Evolutionary conservation across 2,797 vertebrate species (phyloP).

Genomic region (Odontamblyopus lacepedii): DNA sequence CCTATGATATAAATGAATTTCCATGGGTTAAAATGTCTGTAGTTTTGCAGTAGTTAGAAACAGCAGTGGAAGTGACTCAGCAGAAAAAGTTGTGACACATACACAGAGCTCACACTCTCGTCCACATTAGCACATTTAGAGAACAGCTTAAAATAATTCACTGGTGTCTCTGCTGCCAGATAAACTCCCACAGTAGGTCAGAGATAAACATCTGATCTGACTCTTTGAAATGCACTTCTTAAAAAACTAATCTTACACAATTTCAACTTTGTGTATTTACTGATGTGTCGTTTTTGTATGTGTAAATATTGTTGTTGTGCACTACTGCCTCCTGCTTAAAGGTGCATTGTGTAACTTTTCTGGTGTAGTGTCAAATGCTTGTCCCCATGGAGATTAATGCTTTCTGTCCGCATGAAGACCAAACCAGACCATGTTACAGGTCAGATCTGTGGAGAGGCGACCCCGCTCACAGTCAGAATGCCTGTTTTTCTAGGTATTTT

Average conservation of each 20-base stretch:
- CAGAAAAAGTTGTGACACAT: background rate
- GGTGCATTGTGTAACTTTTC: background rate
- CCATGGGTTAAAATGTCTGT: background rate
- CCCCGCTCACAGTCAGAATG: no score
- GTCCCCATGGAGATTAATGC: no score
- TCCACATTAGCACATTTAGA: constrained; percentile 2
- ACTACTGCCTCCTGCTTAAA: background rate
- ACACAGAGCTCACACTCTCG: background rate
- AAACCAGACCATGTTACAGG: no score
- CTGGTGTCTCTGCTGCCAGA: background rate
- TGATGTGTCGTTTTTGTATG: background rate
- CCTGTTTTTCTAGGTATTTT: no score
- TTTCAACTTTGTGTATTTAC: background rate
- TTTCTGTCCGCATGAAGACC: no score
- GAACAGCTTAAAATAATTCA: constrained; percentile 4
- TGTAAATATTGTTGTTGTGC: background rate
- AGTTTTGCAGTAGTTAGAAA: background rate
- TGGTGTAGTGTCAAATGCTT: no score
- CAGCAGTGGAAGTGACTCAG: background rate
- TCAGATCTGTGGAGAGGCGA: no score
- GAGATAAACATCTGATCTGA: background rate
- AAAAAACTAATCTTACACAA: background rate
- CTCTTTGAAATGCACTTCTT: background rate
- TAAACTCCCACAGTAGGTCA: background rate
- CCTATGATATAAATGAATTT: background rate